Evolutionary conservation across 2,888 invertebrate species (phyloP).

Genomic region (Diplolepis rosae): DNA sequence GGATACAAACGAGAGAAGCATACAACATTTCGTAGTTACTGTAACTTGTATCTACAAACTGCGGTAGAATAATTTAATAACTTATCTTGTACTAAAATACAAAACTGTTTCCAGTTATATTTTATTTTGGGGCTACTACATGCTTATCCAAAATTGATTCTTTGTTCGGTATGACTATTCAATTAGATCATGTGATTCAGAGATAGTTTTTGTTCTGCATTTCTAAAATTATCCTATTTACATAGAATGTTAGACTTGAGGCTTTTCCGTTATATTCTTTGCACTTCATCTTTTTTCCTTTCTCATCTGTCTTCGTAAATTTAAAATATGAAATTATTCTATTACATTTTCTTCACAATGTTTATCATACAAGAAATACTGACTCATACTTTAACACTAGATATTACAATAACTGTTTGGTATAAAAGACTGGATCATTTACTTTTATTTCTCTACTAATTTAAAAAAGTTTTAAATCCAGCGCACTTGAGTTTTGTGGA

Average conservation of each 20-base stretch:
- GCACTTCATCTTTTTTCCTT: background rate
- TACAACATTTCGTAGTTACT: no score
- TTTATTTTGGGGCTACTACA: no score
- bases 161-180: no score
- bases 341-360: background rate
- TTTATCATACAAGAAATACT: background rate
- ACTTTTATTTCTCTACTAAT: background rate
- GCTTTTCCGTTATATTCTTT: background rate
- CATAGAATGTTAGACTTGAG: constrained; percentile 10
- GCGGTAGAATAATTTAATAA: no score
- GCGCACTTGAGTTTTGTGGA: background rate
- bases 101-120: no score
- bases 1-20: no score
- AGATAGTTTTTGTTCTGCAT: no score
- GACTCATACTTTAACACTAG: background rate
- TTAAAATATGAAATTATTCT: background rate
- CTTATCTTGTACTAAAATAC: no score
- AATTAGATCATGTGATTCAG: no score
- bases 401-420: background rate
- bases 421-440: background rate
- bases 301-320: background rate
- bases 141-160: no score
- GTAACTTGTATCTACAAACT: no score
- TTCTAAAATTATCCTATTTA: constrained; percentile 2
- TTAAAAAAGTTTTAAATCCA: background rate